Conservation (phyloP, 1,140 invertebrate genomes). For the Zaprionus ghesquierei region DNA sequence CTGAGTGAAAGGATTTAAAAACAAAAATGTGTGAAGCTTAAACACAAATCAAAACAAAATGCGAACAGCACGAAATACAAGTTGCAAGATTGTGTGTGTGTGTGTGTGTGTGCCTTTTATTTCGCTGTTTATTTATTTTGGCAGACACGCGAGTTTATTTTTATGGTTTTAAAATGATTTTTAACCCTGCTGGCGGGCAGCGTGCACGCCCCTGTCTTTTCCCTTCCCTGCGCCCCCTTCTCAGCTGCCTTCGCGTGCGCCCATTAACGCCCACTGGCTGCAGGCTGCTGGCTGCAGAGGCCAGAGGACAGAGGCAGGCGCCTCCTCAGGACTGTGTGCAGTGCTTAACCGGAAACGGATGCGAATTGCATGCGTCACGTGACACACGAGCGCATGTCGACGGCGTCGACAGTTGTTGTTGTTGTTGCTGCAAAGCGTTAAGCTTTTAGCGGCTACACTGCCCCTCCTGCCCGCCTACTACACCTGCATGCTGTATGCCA, state of each 20-base stretch:
- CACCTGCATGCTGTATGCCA: constrained; percentile 6
- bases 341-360: constrained; percentile 73
- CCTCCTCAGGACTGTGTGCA: constrained; percentile 18
- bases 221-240: not conserved
- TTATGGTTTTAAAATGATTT: constrained; percentile 81
- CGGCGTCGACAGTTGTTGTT: constrained; percentile 14
- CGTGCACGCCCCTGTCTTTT: not conserved
- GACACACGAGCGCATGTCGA: constrained; percentile 64
- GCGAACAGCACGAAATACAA: constrained; percentile 36
- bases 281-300: not conserved
- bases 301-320: not conserved
- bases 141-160: constrained; percentile 75
- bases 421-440: constrained; percentile 57
- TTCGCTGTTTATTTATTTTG: constrained; percentile 73
- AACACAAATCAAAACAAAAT: constrained; percentile 49
- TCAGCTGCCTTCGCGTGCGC: not conserved
- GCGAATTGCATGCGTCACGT: constrained; percentile 81
- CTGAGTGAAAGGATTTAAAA: constrained; percentile 74
- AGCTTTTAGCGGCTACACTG: constrained; percentile 67
- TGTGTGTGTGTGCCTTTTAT: constrained; percentile 20
- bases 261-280: not conserved
- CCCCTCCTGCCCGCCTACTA: not conserved
- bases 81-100: constrained; percentile 13
- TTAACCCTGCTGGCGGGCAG: constrained; percentile 55
- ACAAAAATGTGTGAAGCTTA: constrained; percentile 75